Conservation (phyloP, 2,888 invertebrate species). For the Polymixis lichenea region DNA sequence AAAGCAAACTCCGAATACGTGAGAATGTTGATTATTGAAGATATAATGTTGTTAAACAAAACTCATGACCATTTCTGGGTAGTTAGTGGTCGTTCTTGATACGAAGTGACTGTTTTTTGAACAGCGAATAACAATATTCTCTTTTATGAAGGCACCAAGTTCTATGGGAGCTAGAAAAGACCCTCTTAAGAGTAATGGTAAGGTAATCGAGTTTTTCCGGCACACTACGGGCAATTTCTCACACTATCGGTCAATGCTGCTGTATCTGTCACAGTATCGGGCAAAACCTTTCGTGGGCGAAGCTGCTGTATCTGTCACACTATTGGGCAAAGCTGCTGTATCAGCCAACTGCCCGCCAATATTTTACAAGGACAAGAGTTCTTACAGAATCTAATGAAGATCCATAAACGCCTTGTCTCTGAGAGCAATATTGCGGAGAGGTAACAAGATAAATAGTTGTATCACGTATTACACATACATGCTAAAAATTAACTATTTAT, state of each 20-base stretch:
- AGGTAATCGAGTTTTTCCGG: background rate
- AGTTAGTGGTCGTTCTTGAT: background rate
- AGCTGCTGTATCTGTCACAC: too few species aligned
- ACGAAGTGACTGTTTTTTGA: background rate
- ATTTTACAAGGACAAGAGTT: too few species aligned
- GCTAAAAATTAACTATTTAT: conserved; percentile 39
- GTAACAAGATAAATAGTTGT: conserved; percentile 17
- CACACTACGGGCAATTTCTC: background rate
- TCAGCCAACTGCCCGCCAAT: too few species aligned
- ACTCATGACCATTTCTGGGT: background rate
- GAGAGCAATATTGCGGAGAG: background rate
- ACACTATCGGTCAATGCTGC: too few species aligned
- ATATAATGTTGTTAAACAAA: background rate
- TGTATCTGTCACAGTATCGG: too few species aligned
- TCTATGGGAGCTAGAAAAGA: background rate
- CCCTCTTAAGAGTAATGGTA: background rate
- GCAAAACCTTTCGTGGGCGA: too few species aligned
- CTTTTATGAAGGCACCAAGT: background rate
- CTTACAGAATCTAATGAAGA: background rate
- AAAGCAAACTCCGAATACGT: conserved; percentile 2
- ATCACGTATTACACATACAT: conserved; percentile 32
- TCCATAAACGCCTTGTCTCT: background rate
- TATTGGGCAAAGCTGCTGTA: too few species aligned
- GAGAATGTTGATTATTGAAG: conserved; percentile 10
- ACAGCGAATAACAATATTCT: background rate